Percentiles rank a stretch among this genome's conserved stretches.
Conservation (phyloP, 2,888 invertebrate genomes). For the Caenorhabditis parvicauda region DNA sequence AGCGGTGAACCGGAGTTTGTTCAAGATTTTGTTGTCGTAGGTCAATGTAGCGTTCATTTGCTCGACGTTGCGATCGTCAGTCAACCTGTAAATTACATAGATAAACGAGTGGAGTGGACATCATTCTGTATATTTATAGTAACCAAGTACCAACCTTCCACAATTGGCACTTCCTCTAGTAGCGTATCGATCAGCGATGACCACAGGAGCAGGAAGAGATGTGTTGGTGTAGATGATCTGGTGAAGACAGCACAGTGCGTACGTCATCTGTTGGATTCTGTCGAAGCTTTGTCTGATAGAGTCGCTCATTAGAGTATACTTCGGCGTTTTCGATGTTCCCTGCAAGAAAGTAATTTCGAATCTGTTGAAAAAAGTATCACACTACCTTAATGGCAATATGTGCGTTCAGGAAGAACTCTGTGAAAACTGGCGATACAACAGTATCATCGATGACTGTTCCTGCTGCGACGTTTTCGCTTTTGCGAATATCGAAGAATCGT, state of each 20-base stretch:
- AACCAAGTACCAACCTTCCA: background rate
- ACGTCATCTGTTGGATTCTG: constrained; percentile 13
- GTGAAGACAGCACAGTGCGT: constrained; percentile 14
- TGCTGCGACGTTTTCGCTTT: constrained; percentile 14
- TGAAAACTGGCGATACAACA: constrained; percentile 15
- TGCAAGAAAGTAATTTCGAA: background rate
- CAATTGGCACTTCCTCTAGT: too few relatives aligned
- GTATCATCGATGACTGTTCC: constrained; percentile 24
- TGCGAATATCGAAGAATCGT: background rate
- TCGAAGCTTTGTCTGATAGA: background rate
- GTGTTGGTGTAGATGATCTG: constrained; percentile 21
- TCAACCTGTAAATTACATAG: background rate
- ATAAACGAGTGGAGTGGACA: background rate
- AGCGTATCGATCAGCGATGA: constrained; percentile 14
- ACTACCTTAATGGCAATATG: constrained; percentile 23
- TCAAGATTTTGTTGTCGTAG: too few relatives aligned
- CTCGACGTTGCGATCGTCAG: too few relatives aligned
- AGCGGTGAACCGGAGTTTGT: too few relatives aligned
- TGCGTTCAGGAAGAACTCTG: constrained; percentile 21
- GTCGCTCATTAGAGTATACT: constrained; percentile 18
- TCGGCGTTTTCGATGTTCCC: constrained; percentile 24
- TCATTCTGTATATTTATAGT: background rate
- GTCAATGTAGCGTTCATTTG: too few relatives aligned
- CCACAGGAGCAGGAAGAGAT: constrained; percentile 20
- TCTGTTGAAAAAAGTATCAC: too few relatives aligned